Evolutionary conservation across 2,888 invertebrate genomes (phyloP), one percentile per base, ranked within the genome.

Genomic region (Eucera pruinosa): DNA sequence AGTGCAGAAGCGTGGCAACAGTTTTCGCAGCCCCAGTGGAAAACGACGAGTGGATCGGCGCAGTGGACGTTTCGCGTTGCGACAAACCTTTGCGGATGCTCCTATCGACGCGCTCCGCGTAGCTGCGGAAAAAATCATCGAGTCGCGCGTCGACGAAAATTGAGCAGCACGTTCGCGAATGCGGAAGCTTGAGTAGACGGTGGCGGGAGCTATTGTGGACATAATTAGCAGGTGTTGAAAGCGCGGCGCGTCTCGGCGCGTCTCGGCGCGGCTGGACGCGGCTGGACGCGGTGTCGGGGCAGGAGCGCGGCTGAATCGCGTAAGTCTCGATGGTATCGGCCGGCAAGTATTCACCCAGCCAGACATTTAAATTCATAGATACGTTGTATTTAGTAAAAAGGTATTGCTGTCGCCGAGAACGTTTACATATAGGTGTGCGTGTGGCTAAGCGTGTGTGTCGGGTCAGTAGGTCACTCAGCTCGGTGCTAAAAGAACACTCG

Each of bases 391-490:
- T 47, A n/a, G 52, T 47, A 52, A 69, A 61, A 54, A 47, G 30
- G 47, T 68, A 52, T 58, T 25, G 50, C 50, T 41, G 41, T 52
- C 33, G 50, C 4, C 69, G 69, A 71, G 71, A 69, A 71, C 69
- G 69, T 71, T 71, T 69, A 52, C 57, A 58, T 45, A 45, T 36
- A 54, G 36, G 15, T 39, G 41, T 58, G 47, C 68, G 76, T 64
- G 66, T 48, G 65, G 50, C 48, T 71, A 76, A 67, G 65, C 67
- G 77, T 78, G 73, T 68, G 80, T 48, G 87, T 45, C 82, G 82
- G 87, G 87, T 87, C 88, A 87, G 87, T 87, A 73, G 87, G 87
- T 87, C 87, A 86, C 68, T 77, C 83, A 82, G 78, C 83, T 82
- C 82, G 76, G 78, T 79, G 82, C 77, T 86, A 85, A 87, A 82